phyloP scores from a whole-genome alignment of 2,113 vertebrate species.

The Albula glossodonta region DNA sequence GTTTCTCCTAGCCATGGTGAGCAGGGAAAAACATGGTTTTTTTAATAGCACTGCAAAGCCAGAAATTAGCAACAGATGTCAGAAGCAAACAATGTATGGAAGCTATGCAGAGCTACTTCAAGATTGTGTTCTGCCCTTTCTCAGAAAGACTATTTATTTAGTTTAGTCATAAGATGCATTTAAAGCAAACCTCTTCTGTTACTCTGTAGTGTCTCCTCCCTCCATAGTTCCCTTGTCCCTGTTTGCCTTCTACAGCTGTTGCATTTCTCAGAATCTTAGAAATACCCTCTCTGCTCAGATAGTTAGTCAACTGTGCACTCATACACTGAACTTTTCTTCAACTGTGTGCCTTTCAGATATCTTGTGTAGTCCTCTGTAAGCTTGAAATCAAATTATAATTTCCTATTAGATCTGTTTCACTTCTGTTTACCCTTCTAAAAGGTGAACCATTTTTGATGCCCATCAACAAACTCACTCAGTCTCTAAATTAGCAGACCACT shows the following conservation, averaged over 20 bases:
- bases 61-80: background rate
- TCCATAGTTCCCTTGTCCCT: constrained; percentile 12
- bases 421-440: background rate
- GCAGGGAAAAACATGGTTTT: constrained; percentile 41
- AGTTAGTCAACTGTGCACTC: background rate
- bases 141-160: background rate
- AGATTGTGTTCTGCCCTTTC: background rate
- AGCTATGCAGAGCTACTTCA: background rate
- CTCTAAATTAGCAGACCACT: background rate
- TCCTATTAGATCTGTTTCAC: no score
- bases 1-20: constrained; percentile 90
- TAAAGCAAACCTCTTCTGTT: background rate
- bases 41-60: background rate
- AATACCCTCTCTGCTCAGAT: background rate
- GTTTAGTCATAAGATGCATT: background rate
- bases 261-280: constrained; percentile 45
- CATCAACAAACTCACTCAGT: background rate
- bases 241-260: constrained; percentile 54
- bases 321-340: background rate
- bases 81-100: background rate
- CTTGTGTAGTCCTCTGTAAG: background rate
- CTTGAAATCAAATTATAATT: no score
- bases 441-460: background rate
- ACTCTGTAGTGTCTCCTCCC: background rate
- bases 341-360: background rate